Evolutionary conservation across 2,797 vertebrate species (phyloP).

Genomic region (Trematomus bernacchii): DNA sequence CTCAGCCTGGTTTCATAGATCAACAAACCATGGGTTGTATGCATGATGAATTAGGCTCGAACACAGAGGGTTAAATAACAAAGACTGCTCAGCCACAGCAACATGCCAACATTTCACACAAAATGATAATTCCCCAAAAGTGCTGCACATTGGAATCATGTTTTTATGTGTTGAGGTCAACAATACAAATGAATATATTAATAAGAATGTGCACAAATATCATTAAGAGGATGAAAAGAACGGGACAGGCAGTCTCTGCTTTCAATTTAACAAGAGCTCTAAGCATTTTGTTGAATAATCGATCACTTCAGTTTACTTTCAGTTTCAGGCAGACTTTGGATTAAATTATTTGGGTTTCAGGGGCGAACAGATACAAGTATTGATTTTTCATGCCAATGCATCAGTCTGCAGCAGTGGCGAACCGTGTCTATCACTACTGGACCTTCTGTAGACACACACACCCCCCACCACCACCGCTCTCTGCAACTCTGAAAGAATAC

Average conservation of each 20-base stretch:
- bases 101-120: background rate
- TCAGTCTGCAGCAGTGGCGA: too few relatives aligned
- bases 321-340: constrained; percentile 22
- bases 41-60: background rate
- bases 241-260: background rate
- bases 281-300: background rate
- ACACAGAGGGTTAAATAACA: background rate
- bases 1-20: constrained; percentile 16
- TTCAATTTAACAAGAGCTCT: background rate
- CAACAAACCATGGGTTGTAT: constrained; percentile 35
- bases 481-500: too few relatives aligned
- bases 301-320: background rate
- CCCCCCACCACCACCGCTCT: too few relatives aligned
- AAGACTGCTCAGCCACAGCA: background rate
- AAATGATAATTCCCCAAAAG: background rate
- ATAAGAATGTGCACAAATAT: background rate
- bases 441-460: too few relatives aligned
- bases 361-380: background rate
- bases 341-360: background rate
- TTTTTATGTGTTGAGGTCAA: background rate
- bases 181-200: background rate
- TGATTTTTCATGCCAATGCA: background rate
- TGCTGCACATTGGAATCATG: background rate
- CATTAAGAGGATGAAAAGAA: background rate
- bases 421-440: too few relatives aligned